phyloP scores from a whole-genome alignment of 1,140 invertebrate genomes.

The Drosophila pandora region DNA sequence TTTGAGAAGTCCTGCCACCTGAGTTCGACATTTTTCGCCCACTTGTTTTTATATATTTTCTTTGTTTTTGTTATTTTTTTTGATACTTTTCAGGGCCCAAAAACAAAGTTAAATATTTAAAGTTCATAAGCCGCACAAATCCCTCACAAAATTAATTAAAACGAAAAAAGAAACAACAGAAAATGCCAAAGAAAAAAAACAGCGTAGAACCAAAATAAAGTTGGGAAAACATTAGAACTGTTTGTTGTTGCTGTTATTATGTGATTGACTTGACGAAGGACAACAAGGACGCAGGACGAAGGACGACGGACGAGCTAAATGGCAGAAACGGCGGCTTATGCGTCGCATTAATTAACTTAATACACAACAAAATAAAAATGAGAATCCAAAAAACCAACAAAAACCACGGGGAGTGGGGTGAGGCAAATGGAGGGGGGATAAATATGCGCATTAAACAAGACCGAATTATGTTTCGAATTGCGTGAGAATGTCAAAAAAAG shows the following conservation, averaged over 20 bases:
- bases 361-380: constrained; percentile 56
- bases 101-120: constrained; percentile 65
- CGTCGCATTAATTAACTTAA: constrained; percentile 74
- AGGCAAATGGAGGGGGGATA: constrained; percentile 25
- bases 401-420: not conserved
- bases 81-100: not conserved
- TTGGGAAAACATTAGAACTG: constrained; percentile 39
- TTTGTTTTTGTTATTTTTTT: constrained; percentile 32
- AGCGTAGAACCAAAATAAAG: constrained; percentile 28
- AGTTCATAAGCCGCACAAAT: constrained; percentile 73
- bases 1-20: constrained; percentile 11
- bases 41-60: constrained; percentile 4
- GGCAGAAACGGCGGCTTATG: constrained; percentile 58
- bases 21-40: constrained; percentile 7
- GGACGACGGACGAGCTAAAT: constrained; percentile 28
- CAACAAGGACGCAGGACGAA: constrained; percentile 48
- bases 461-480: constrained; percentile 42
- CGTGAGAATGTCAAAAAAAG: not conserved
- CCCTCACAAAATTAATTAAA: constrained; percentile 73
- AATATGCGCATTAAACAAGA: constrained; percentile 66
- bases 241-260: constrained; percentile 31
- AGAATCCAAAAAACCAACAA: constrained; percentile 21
- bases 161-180: constrained; percentile 57
- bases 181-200: constrained; percentile 43
- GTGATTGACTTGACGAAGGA: constrained; percentile 77